Conservation (phyloP, 2,113 vertebrate species). For the Acrocephalus kingi region DNA sequence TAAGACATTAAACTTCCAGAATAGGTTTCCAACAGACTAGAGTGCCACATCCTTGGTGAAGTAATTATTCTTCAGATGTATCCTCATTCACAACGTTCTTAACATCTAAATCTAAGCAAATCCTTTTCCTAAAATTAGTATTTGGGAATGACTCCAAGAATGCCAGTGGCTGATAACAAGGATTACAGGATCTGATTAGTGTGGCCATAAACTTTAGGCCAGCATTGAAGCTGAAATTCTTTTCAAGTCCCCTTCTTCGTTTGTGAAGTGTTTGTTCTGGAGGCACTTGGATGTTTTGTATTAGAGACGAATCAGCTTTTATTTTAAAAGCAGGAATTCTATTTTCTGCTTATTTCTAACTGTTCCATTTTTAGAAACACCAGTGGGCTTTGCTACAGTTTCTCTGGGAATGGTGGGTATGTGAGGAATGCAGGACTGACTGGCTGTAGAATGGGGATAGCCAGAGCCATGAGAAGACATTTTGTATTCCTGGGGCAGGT, state of each 20-base stretch:
- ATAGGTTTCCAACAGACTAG: neutral
- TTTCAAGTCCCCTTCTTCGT: slow-evolving; percentile 30
- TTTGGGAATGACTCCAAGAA: slow-evolving; percentile 54
- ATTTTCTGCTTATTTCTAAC: slow-evolving; percentile 25
- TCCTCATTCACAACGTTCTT: slow-evolving; percentile 19
- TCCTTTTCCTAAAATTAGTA: slow-evolving; percentile 42
- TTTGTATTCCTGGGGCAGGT: neutral
- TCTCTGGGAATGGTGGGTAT: slow-evolving; percentile 51
- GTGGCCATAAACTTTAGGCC: slow-evolving; percentile 18
- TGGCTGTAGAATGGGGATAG: neutral
- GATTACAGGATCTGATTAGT: slow-evolving; percentile 27
- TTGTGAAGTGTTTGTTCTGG: slow-evolving; percentile 47
- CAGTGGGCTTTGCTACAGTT: slow-evolving; percentile 1
- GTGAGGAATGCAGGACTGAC: neutral
- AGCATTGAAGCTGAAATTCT: slow-evolving; percentile 21
- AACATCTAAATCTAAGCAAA: slow-evolving; percentile 4
- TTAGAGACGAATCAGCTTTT: slow-evolving; percentile 11
- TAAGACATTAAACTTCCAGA: neutral
- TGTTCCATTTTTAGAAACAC: slow-evolving; percentile 41
- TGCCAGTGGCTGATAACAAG: slow-evolving; percentile 32
- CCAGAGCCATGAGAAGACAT: neutral
- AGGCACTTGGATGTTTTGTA: slow-evolving; percentile 30
- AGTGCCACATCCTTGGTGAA: neutral
- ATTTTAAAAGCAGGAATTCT: slow-evolving; percentile 56
- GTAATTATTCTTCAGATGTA: neutral